Evolutionary conservation across 2,797 vertebrate species (phyloP), one percentile per base, ranked within the genome.

Genomic region (Podarcis siculus): DNA sequence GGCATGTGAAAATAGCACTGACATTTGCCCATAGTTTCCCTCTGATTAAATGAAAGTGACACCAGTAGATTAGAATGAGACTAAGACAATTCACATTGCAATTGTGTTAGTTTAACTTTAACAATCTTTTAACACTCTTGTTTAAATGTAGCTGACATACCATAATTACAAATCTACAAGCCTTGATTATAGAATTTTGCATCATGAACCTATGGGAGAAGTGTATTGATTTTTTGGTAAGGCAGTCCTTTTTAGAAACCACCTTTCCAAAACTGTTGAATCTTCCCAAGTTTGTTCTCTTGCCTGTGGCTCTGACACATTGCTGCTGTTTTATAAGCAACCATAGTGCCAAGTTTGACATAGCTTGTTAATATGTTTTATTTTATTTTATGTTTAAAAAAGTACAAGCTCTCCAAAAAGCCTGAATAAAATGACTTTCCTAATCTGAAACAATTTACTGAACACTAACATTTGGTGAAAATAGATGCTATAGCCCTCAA

Each of bases 11-110:
- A 98, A 97, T 96, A 96, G 96, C 97, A 94, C 96, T 97, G 97
- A 97, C 95, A 95, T 96, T 97, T 97, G 95, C 95, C 96, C 93
- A 90, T 97, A 96, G 97, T 96, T 97, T 97, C 95, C 90, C 93
- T 96, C 94, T 97, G 97, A 95, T 98, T 98, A 98, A 99, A 97
- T 97, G 98, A 97, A 98, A 98, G 97, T 98, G 98, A 98, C 98
- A 98, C 92, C 94, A 95, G 97, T 98, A 98, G 98, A 98, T 98
- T 98, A 98, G 98, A 98, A 97, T 96, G 98, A 98, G 98, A 98
- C 98, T 97, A 97, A 98, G 98, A 98, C 98, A 98, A 98, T 98
- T 98, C 98, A 98, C 98, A 97, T 97, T 98, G 97, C 98, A 98
- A 97, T 98, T 98, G 98, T 98, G 97, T 98, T 98, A 98, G 98